Evolutionary conservation across 92 coral and sea anemone species (phyloP), one percentile per base, ranked within the genome.

Genomic region (Zoanthus gigantus): DNA sequence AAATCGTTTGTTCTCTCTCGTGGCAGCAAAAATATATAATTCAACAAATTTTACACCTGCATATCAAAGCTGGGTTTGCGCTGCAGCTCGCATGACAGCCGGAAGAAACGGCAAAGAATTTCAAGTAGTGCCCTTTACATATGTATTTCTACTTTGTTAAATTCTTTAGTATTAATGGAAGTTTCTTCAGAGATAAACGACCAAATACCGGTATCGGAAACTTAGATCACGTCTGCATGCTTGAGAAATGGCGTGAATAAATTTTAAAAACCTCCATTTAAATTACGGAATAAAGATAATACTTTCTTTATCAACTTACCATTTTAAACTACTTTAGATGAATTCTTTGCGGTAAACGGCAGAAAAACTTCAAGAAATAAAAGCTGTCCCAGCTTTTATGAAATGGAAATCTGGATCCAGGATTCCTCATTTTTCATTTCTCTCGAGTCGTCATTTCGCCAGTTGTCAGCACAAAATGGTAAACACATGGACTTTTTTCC

Each of bases 401-500:
- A 16, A n/a, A 17, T 61, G 63, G 16, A 61, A 81, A 66, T 66
- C 75, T 68, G 2, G 34, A 57, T 29, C 66, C 82, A 65, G 74
- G 85, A 66, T 66, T 81, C 85, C 74, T 65, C 85, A 81, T 81
- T 66, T 79, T 81, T 28, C 61, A 68, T 16, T 81, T 66, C 61
- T 61, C 23, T 57, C 46, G 7, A 81, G 42, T 42, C 61, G 46
- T 46, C 75, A 66, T 34, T 47, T 52, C 18, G 23, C 57, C 74
- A 30, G 60, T 45, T 80, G 73, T 16, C 44, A 80, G 56, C 85
- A 28, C 14, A 48, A 29, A 81, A 14, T 14, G 13, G 50, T 9
- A 37, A 81, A 63, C 52, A 34, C 9, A 13, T 42, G 52, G 60
- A 50, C 50, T 65, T 44, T 4, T 23, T 45, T 9, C 14, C 11